Percentiles rank a stretch among this genome's conserved stretches.
Conservation (phyloP, 1,140 invertebrate species). For the Philotrypesis tridentata region DNA sequence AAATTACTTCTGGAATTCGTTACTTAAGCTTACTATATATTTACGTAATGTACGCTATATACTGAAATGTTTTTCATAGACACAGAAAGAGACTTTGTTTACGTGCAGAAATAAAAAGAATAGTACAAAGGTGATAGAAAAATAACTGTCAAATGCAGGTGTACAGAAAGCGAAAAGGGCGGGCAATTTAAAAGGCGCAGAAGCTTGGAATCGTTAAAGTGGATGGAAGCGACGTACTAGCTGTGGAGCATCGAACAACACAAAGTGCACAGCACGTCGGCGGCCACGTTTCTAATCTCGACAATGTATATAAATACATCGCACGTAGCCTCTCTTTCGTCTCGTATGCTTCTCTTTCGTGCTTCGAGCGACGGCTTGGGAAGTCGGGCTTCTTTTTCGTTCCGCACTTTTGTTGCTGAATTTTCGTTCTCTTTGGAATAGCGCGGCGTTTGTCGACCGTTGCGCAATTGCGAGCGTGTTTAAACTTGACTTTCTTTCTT, state of each 20-base stretch:
- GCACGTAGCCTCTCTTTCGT: slow-evolving; percentile 10
- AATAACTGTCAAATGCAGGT: slow-evolving; percentile 8
- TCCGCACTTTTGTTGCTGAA: neutral
- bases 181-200: neutral
- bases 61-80: too few relatives aligned
- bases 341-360: neutral
- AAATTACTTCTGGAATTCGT: slow-evolving; percentile 1
- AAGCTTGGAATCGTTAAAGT: neutral
- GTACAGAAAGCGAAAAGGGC: neutral
- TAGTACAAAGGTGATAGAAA: neutral
- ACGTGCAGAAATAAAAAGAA: too few relatives aligned
- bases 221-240: neutral
- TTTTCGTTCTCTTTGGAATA: slow-evolving; percentile 64
- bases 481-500: too few relatives aligned
- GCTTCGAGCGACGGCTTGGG: too few relatives aligned
- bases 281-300: slow-evolving; percentile 51
- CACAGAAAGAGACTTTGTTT: too few relatives aligned
- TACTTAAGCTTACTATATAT: neutral
- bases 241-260: slow-evolving; percentile 33
- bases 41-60: neutral
- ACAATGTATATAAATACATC: slow-evolving; percentile 53
- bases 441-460: neutral
- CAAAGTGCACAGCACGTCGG: slow-evolving; percentile 29
- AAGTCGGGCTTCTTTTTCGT: neutral
- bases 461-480: slow-evolving; percentile 21